Percentiles rank a stretch among this genome's conserved stretches.
Conservation (phyloP, 35 echinoderm and acorn worm genomes). For the Apostichopus japonicus region DNA sequence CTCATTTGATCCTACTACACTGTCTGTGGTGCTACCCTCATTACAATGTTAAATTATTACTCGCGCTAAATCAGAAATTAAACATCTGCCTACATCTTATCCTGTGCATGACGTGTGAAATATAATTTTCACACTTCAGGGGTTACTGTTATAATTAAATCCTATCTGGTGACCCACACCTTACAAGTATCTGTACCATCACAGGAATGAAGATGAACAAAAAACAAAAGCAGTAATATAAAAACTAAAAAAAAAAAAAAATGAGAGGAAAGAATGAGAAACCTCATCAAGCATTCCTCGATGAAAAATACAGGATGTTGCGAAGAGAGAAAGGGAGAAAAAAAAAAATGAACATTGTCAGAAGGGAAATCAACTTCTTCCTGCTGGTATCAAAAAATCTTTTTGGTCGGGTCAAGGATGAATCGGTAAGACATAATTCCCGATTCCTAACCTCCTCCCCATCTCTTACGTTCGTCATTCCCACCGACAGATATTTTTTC, state of each 20-base stretch:
- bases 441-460: not conserved
- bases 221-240: not conserved
- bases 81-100: slow-evolving; percentile 51
- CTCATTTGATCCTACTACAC: not conserved
- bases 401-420: not conserved
- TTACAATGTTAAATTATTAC: slow-evolving; percentile 51
- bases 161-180: slow-evolving; percentile 31
- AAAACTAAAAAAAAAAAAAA: not conserved
- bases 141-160: slow-evolving; percentile 46
- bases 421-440: not conserved
- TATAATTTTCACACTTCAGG: slow-evolving; percentile 54
- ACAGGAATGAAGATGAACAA: not conserved
- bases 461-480: not conserved
- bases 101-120: slow-evolving; percentile 51
- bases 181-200: not conserved
- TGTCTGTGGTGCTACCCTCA: not conserved
- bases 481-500: not conserved
- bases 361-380: not conserved
- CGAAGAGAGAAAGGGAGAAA: not conserved
- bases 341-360: not conserved
- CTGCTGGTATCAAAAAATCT: not conserved
- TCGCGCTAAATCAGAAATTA: slow-evolving; percentile 33
- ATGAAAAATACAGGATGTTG: not conserved
- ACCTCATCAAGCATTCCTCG: not conserved
- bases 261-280: too few relatives aligned